Evolutionary conservation across 2,888 invertebrate genomes (phyloP).

Genomic region (Vanessa cardui): DNA sequence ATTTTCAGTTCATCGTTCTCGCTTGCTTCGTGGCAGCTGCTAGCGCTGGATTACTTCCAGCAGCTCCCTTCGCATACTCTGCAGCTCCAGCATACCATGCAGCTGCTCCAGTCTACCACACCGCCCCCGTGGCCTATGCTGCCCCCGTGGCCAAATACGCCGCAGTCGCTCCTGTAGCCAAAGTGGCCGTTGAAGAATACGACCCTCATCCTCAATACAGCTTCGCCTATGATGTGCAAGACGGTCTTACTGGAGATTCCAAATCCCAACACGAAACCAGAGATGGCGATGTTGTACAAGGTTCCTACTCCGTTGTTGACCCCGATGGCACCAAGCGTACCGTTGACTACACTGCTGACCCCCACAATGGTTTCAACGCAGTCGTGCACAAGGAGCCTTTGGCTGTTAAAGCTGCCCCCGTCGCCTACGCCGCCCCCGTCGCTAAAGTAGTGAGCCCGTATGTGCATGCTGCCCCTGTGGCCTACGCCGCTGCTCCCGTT

Average conservation of each 20-base stretch:
- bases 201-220: constrained; percentile 74
- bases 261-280: constrained; percentile 75
- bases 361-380: constrained; percentile 81
- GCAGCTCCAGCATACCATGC: constrained; percentile 48
- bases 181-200: constrained; percentile 69
- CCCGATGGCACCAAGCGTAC: constrained; percentile 82
- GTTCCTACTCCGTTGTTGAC: constrained; percentile 81
- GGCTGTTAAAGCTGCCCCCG: constrained; percentile 58
- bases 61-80: constrained; percentile 50
- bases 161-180: constrained; percentile 51
- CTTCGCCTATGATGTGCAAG: constrained; percentile 83
- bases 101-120: constrained; percentile 56
- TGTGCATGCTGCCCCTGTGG: constrained; percentile 44
- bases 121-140: constrained; percentile 66
- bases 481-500: constrained; percentile 62
- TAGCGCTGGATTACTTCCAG: constrained; percentile 64
- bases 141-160: constrained; percentile 54
- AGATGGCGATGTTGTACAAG: constrained; percentile 74
- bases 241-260: constrained; percentile 77
- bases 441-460: constrained; percentile 37
- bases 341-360: constrained; percentile 78
- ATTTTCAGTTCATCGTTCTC: constrained; percentile 66
- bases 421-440: constrained; percentile 48
- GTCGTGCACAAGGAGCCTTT: constrained; percentile 77
- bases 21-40: constrained; percentile 67